Evolutionary conservation across 2,113 vertebrate species (phyloP).

Genomic region (Solenodon paradoxus): DNA sequence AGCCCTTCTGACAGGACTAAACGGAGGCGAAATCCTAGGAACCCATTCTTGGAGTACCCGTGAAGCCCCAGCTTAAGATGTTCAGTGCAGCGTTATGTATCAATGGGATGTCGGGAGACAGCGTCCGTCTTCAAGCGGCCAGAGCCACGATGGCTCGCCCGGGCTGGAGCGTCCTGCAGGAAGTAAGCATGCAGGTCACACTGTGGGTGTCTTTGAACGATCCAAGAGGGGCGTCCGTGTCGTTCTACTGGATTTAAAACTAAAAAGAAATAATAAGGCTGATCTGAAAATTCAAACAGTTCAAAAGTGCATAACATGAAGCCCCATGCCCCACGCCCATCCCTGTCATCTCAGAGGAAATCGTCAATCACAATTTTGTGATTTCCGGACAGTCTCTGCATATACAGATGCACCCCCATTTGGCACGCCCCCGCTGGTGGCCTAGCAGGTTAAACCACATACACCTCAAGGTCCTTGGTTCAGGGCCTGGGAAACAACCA

Average conservation of each 20-base stretch:
- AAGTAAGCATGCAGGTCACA: not conserved
- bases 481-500: too few species aligned
- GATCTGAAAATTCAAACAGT: not conserved
- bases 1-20: not conserved
- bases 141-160: too few species aligned
- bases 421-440: too few species aligned
- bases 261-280: not conserved
- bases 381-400: not conserved
- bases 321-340: fast-evolving
- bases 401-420: not conserved
- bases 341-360: not conserved
- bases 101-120: not conserved
- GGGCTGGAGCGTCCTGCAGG: not conserved
- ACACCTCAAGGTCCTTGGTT: too few species aligned
- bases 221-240: not conserved
- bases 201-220: not conserved
- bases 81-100: fast-evolving
- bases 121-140: not conserved
- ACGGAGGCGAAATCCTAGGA: not conserved
- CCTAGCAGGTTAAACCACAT: too few species aligned
- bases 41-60: too few species aligned
- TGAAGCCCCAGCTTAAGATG: too few species aligned
- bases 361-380: too few species aligned
- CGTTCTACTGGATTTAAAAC: not conserved
- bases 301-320: not conserved